Conservation (phyloP, 2,797 vertebrate species). For the Halcyon smyrnensis region DNA sequence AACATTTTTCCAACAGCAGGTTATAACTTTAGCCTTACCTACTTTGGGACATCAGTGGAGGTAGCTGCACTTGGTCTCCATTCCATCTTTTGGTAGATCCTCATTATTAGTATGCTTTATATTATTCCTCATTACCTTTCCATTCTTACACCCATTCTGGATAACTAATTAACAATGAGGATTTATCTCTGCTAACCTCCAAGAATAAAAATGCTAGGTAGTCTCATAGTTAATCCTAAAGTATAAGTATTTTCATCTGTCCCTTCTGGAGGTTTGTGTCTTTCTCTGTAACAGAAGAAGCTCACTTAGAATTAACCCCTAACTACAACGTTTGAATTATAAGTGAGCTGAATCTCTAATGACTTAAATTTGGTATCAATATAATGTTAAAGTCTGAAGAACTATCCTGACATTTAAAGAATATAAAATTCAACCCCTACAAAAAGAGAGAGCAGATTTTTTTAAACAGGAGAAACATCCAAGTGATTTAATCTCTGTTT, state of each 20-base stretch:
- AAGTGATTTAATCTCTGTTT: neutral
- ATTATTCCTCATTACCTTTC: neutral
- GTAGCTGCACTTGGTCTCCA: neutral
- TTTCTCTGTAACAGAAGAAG: neutral
- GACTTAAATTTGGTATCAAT: neutral
- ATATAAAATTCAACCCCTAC: neutral
- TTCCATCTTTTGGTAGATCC: neutral
- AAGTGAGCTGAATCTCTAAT: neutral
- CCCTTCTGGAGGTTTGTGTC: neutral
- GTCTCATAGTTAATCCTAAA: neutral
- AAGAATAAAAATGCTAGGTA: neutral
- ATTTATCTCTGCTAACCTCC: neutral
- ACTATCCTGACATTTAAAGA: neutral
- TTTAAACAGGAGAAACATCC: neutral
- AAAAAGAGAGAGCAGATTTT: neutral
- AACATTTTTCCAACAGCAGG: neutral
- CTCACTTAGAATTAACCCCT: neutral
- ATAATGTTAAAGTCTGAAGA: neutral
- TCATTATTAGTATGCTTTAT: neutral
- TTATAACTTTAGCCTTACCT: neutral
- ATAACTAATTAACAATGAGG: neutral
- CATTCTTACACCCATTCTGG: neutral
- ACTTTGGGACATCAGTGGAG: neutral
- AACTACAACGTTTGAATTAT: neutral
- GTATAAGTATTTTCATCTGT: neutral